Evolutionary conservation across 2,797 vertebrate genomes (phyloP).

Genomic region (Valencia hispanica): DNA sequence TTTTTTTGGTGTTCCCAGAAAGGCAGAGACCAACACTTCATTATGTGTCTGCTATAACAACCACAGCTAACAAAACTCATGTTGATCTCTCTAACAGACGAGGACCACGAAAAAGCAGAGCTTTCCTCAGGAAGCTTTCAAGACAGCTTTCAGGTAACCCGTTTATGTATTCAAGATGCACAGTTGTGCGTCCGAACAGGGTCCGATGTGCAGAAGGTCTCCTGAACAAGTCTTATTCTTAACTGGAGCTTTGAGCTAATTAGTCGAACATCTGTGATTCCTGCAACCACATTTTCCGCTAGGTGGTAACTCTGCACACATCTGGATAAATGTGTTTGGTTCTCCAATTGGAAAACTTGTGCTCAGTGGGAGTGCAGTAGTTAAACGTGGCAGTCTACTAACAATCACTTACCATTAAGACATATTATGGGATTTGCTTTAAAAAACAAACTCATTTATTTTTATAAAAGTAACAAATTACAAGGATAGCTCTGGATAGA

Average conservation of each 20-base stretch:
- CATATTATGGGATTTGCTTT: background rate
- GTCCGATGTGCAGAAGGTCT: slow-evolving; percentile 1
- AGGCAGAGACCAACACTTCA: slow-evolving; percentile 15
- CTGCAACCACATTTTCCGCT: slow-evolving; percentile 30
- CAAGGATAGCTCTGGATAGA: background rate
- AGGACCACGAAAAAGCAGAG: slow-evolving; percentile 91
- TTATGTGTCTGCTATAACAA: slow-evolving; percentile 25
- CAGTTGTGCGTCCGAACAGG: background rate
- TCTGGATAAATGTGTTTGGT: slow-evolving; percentile 46
- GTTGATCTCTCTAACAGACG: slow-evolving; percentile 84
- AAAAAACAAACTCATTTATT: too few relatives aligned
- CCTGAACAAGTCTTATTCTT: slow-evolving; percentile 1
- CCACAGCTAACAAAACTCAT: slow-evolving; percentile 36
- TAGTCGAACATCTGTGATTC: slow-evolving; percentile 44
- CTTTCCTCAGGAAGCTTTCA: slow-evolving; percentile 86
- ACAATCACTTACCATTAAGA: slow-evolving; percentile 22
- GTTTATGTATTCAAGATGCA: slow-evolving; percentile 1
- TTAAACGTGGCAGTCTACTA: slow-evolving; percentile 32
- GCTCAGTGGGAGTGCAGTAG: slow-evolving; percentile 8
- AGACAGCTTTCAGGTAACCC: slow-evolving; percentile 89
- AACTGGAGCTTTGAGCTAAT: slow-evolving; percentile 3
- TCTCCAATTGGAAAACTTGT: slow-evolving; percentile 35
- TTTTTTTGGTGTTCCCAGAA: background rate
- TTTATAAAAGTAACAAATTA: background rate
- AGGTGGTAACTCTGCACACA: slow-evolving; percentile 50